Conservation (phyloP, 2,888 invertebrate genomes). For the Eupithecia inturbata region DNA sequence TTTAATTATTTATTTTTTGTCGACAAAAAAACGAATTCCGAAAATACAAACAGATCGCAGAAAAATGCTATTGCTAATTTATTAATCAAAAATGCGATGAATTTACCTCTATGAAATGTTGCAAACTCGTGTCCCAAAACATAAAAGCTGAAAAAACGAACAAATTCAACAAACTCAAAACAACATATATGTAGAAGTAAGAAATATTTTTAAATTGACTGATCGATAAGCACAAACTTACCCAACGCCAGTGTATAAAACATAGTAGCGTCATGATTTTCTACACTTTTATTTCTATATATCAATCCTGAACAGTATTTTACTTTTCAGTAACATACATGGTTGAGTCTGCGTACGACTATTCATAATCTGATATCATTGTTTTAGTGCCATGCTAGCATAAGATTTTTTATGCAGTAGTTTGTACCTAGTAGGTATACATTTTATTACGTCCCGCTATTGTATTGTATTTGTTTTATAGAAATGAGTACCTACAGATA, state of each 20-base stretch:
- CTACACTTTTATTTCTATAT: not conserved
- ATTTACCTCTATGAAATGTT: slow-evolving; percentile 54
- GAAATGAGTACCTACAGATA: not conserved
- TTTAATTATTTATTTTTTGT: no score
- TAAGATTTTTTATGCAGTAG: not conserved
- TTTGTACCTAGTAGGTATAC: not conserved
- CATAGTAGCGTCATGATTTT: slow-evolving; percentile 30
- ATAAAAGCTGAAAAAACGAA: slow-evolving; percentile 32
- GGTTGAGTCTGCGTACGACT: not conserved
- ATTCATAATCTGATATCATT: not conserved
- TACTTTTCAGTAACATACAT: not conserved
- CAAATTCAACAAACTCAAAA: not conserved
- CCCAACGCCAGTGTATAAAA: slow-evolving; percentile 21
- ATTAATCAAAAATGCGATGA: not conserved
- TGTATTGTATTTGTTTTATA: not conserved
- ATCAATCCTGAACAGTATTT: not conserved
- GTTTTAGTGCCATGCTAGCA: not conserved
- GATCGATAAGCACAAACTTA: slow-evolving; percentile 13
- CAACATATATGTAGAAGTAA: not conserved
- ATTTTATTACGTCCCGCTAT: not conserved
- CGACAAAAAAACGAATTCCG: not conserved
- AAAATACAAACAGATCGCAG: not conserved
- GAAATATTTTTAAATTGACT: not conserved
- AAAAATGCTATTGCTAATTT: not conserved
- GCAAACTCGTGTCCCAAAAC: slow-evolving; percentile 32